A percentile compares a stretch with the other conserved stretches of the same genome.
Conservation (phyloP, 2,113 vertebrate species). For the Callithrix jacchus region DNA sequence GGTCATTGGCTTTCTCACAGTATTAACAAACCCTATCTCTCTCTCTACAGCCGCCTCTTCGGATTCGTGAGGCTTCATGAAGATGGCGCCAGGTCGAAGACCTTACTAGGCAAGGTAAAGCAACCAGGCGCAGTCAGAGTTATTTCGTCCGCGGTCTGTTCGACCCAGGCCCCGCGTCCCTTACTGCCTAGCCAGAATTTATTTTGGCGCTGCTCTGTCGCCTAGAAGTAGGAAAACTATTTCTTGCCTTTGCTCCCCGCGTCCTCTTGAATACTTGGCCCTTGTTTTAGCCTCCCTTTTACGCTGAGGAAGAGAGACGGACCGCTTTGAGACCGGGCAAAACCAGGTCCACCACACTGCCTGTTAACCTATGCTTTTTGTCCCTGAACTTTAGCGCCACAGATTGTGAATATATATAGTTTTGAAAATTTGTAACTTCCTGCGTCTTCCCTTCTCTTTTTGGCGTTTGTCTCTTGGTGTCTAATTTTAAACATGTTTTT, state of each 20-base stretch:
- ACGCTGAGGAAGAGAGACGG: accelerated
- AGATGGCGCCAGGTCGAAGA: conserved; percentile 97
- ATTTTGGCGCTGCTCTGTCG: background rate
- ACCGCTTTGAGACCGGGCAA: accelerated
- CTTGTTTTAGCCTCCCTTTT: accelerated
- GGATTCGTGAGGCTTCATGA: conserved; percentile 94
- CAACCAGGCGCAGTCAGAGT: accelerated
- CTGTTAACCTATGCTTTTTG: background rate
- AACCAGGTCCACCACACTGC: background rate
- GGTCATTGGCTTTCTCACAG: background rate
- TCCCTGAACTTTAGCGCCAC: background rate
- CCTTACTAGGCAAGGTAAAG: conserved; percentile 94
- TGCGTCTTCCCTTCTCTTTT: background rate
- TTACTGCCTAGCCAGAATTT: accelerated
- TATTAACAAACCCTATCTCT: conserved; percentile 52
- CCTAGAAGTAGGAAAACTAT: background rate
- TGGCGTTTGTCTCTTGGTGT: background rate
- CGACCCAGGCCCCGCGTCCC: accelerated
- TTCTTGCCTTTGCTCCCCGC: background rate
- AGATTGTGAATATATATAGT: accelerated
- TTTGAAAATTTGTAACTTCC: background rate
- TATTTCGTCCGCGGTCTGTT: accelerated
- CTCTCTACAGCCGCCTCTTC: conserved; percentile 89
- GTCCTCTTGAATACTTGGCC: accelerated
- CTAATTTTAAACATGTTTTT: background rate